Base-by-base conservation (phyloP, 2,888 invertebrate genomes). In the Gastrophysa polygoni region DNA sequence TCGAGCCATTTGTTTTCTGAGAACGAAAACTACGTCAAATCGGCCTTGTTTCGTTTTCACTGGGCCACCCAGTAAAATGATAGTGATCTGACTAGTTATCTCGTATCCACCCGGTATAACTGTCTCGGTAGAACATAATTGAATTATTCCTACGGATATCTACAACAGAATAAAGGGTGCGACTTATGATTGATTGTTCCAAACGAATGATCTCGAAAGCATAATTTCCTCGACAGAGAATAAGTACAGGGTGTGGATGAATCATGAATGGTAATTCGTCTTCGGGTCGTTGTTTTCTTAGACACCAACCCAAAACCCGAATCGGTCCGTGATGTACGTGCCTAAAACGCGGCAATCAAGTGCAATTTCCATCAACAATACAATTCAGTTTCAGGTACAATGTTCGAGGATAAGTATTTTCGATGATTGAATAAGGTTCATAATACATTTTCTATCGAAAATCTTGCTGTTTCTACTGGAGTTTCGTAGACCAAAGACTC, bases 181-280 rank as follows among this genome's bases (percentile, higher is more conserved):
- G 54, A 38, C 54, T 43, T 14, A 54, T 43, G 54, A 54, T 54
- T 54, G 54, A 54, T 54, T 54, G 54, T 54, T 54, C 52, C 52
- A 38, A 52, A 52, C 38, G 34, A 38, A 38, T 38, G 52, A 52
- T 52, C 54, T 54, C 43, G 54, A 52, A 38, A 43, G 54, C 54
- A 54, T 54, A 54, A 54, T 54, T 54, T 38, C 43, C 54, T 16
- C 29, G 54, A 54, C 54, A 43, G 54, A 54, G 54, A 54, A 54
- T 54, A 54, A 54, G 54, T 54, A 43, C 43, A 54, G 54, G 54
- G 54, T 54, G 54, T 54, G 54, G 54, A 54, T 54, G 54, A 43
- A 54, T 54, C 54, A 43, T 43, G 54, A 28, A 38, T 24, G 54
- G 11, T 54, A 34, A 54, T 43, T 43, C 54, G 43, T 54, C 43